Conservation (phyloP, 1,140 invertebrate genomes). For the Eupeodes corollae region DNA sequence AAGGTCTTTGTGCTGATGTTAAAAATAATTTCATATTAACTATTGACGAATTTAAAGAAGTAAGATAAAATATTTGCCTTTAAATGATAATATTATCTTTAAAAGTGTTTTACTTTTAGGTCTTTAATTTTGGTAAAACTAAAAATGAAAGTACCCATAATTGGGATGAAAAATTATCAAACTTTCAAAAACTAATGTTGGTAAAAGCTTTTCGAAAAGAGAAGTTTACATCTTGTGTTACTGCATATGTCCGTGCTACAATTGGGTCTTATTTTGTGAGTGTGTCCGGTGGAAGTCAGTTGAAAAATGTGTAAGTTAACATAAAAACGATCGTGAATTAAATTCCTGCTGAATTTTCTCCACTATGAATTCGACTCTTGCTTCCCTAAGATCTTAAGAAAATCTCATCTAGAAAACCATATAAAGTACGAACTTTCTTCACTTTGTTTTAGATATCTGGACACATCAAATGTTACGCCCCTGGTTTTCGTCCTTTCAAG, state of each 20-base stretch:
- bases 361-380: too few relatives aligned
- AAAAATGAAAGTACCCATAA: conserved; percentile 11
- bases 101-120: neutral
- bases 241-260: conserved; percentile 63
- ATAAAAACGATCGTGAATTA: neutral
- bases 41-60: conserved; percentile 45
- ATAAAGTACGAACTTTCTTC: too few relatives aligned
- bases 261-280: conserved; percentile 70
- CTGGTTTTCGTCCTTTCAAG: conserved; percentile 83
- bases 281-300: conserved; percentile 48
- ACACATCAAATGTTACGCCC: conserved; percentile 60
- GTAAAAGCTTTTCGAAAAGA: conserved; percentile 69
- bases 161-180: conserved; percentile 50
- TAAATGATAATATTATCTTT: neutral
- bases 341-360: too few relatives aligned
- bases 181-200: conserved; percentile 74
- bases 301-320: conserved; percentile 55
- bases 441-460: conserved; percentile 49
- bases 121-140: conserved; percentile 13
- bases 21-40: conserved; percentile 43
- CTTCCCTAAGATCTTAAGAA: too few relatives aligned
- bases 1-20: conserved; percentile 41
- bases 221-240: conserved; percentile 67
- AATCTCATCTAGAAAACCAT: too few relatives aligned
- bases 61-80: conserved; percentile 3